Percentiles rank a stretch among this genome's conserved stretches.
Evolutionary conservation across 2,888 invertebrate species (phyloP).

Genomic region (Harmothoe impar): DNA sequence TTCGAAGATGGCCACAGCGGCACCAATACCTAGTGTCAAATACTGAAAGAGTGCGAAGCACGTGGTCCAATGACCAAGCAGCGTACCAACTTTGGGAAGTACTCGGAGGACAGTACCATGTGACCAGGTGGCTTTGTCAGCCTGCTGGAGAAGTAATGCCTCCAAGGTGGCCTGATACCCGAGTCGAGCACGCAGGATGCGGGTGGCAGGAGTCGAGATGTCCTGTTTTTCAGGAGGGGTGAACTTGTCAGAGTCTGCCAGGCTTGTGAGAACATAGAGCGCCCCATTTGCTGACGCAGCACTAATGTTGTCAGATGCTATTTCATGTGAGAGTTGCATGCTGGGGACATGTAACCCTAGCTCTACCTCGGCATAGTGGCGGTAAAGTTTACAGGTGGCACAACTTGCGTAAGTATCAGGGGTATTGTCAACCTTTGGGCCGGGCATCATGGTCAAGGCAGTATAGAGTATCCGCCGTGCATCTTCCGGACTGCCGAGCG

Average conservation of each 20-base stretch:
- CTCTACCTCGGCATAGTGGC: constrained; percentile 67
- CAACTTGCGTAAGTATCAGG: not conserved
- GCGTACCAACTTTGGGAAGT: constrained; percentile 8
- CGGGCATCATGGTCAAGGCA: constrained; percentile 73
- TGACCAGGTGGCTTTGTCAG: constrained; percentile 54
- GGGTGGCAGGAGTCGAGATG: not conserved
- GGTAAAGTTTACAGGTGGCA: constrained; percentile 60
- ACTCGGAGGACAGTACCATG: constrained; percentile 54
- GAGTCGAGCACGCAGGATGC: constrained; percentile 59
- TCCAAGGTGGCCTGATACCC: constrained; percentile 54
- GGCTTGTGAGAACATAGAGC: not conserved
- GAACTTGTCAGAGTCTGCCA: constrained; percentile 11
- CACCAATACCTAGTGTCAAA: constrained; percentile 74
- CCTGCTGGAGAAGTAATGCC: not conserved
- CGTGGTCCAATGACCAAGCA: constrained; percentile 70
- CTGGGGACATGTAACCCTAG: constrained; percentile 59
- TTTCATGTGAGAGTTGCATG: not conserved
- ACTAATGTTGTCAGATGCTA: not conserved
- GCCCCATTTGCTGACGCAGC: not conserved
- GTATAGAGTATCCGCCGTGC: constrained; percentile 78
- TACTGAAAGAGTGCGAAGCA: constrained; percentile 80
- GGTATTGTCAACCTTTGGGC: not conserved
- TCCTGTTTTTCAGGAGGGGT: not conserved
- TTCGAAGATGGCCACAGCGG: constrained; percentile 70
- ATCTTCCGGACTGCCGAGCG: constrained; percentile 77